Evolutionary conservation across 1,140 invertebrate species (phyloP), one percentile per base, ranked within the genome.

Genomic region (Aphaenogaster ashmeadi): DNA sequence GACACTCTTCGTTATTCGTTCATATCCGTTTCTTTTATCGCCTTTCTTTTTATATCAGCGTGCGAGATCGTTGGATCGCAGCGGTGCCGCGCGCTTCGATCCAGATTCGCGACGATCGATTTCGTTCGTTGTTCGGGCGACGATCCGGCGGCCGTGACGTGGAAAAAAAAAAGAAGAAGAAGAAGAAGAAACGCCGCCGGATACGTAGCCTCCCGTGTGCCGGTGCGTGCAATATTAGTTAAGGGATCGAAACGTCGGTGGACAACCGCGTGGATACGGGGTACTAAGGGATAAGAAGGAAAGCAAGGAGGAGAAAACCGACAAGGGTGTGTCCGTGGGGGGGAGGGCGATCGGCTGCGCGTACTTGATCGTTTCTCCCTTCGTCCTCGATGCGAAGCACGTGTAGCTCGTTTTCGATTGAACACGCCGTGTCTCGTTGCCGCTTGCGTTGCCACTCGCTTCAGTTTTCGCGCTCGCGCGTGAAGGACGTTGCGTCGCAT

Each of bases 181-280:
- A 33, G 33, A 50, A 21, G 6, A n/a, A 15, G 27, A n/a, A 54
- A 62, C 38, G 66, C 41, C 58, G 80, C 41, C 7, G 0, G 75
- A n/a, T 88, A 27, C 66, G 6, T 44, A 36, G 60, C 58, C 62
- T 78, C 69, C 58, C 71, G 56, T 93, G 94, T 94, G 95, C 95
- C 95, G 95, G 95, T 90, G 91, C 90, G 95, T 95, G 95, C 95
- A 95, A 95, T 95, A 95, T 94, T 93, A 93, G 90, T 89, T 95
- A 95, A 92, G 77, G 60, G 15, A 21, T 81, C 47, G 77, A 88
- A 79, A 67, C 72, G 64, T 85, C 79, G 80, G 78, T 86, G 72
- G 87, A 89, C 86, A 85, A 80, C 58, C 56, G 85, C 18, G 78
- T 89, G 86, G 87, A 75, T 80, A 91, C 83, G 89, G 91, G 89